phyloP scores from a whole-genome alignment of 2,888 invertebrate species.

The Nudaria mundana region DNA sequence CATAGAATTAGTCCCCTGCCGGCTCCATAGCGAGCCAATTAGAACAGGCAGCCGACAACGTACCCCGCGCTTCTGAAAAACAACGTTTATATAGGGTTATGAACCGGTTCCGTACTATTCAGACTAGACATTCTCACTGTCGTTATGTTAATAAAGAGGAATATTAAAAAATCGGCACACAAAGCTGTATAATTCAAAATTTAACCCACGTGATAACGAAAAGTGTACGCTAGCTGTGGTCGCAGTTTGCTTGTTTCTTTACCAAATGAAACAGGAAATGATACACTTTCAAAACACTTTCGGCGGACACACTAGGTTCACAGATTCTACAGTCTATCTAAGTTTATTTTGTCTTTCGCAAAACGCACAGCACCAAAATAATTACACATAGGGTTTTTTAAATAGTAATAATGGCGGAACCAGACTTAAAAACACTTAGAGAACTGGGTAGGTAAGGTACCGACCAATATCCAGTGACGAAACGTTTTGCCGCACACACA shows the following conservation, averaged over 20 bases:
- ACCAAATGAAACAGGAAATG: conserved; percentile 76
- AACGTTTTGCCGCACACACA: conserved; percentile 55
- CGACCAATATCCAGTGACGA: conserved; percentile 64
- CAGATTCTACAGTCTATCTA: conserved; percentile 9
- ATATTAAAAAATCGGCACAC: conserved; percentile 34
- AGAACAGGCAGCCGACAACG: conserved; percentile 40
- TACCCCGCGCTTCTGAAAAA: conserved; percentile 73
- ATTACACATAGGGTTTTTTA: conserved; percentile 52
- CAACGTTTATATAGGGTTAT: conserved; percentile 64
- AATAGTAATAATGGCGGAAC: conserved; percentile 73
- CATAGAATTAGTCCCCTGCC: conserved; percentile 58
- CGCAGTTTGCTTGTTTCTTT: conserved; percentile 75
- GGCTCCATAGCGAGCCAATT: conserved; percentile 57
- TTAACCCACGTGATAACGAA: conserved; percentile 80
- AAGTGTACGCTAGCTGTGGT: conserved; percentile 67
- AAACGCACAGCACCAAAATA: conserved; percentile 30
- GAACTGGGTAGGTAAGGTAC: conserved; percentile 55
- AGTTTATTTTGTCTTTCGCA: conserved; percentile 11
- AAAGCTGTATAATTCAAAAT: conserved; percentile 60
- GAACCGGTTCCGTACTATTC: conserved; percentile 57
- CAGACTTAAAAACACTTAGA: conserved; percentile 66
- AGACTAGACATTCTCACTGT: conserved; percentile 29
- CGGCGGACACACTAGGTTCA: conserved; percentile 23
- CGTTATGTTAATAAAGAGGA: conserved; percentile 20
- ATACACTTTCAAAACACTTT: conserved; percentile 63